phyloP scores from a whole-genome alignment of 2,888 invertebrate species.

The Orchesella flavescens region DNA sequence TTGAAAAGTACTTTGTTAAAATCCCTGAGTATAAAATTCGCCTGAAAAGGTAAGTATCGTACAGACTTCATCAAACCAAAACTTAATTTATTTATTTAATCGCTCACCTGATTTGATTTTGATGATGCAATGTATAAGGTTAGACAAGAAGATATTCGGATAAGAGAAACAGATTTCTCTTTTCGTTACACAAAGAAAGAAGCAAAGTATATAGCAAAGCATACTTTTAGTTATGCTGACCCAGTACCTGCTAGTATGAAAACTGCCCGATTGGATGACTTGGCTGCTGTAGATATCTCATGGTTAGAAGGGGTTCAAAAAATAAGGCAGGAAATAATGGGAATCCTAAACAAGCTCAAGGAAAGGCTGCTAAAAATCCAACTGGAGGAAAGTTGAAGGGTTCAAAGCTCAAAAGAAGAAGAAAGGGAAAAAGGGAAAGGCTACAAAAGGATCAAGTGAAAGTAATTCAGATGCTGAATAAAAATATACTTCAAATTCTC shows the following conservation, averaged over 20 bases:
- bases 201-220: conserved; percentile 78
- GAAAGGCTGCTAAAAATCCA: neutral
- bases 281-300: conserved; percentile 89
- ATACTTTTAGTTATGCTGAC: conserved; percentile 81
- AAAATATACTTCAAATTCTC: too few species aligned
- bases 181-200: conserved; percentile 85
- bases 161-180: conserved; percentile 78
- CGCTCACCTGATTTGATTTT: too few species aligned
- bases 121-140: conserved; percentile 77
- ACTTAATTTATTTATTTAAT: too few species aligned
- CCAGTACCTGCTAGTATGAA: conserved; percentile 89
- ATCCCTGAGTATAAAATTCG: conserved; percentile 93
- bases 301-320: conserved; percentile 78
- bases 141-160: conserved; percentile 84
- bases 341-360: conserved; percentile 30
- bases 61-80: too few species aligned
- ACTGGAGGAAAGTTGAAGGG: conserved; percentile 71
- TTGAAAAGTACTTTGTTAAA: conserved; percentile 86
- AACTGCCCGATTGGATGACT: conserved; percentile 82
- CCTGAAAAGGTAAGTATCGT: conserved; percentile 81
- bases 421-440: conserved; percentile 51
- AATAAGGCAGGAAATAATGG: conserved; percentile 28
- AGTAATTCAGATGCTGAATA: conserved; percentile 46
- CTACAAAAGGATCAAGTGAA: conserved; percentile 49
- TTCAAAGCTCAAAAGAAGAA: conserved; percentile 60